These are phyloP conservation scores for Pimpla rufipes DNA, from an alignment of 2,888 invertebrate genomes.

Conservation along the genomic window DNA sequence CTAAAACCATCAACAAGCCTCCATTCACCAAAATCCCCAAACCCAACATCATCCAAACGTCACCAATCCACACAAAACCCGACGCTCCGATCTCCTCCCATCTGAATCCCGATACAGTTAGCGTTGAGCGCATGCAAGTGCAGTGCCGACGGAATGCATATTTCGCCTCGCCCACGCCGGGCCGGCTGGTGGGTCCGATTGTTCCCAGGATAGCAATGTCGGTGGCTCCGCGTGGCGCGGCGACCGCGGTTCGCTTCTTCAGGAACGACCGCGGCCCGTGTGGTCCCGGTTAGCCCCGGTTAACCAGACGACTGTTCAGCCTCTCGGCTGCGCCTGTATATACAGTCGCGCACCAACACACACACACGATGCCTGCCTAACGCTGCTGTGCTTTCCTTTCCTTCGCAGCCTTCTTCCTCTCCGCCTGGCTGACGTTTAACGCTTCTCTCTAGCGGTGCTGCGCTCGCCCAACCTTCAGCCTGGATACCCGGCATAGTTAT, in stretches of 20 bases:
- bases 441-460: slow-evolving; percentile 70
- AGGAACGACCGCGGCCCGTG: slow-evolving; percentile 11
- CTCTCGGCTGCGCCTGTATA: neutral
- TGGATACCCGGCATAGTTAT: slow-evolving; percentile 83
- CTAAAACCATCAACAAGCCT: too few relatives aligned
- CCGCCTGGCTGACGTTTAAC: slow-evolving; percentile 71
- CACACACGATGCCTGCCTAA: neutral
- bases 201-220: slow-evolving; percentile 81
- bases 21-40: too few relatives aligned
- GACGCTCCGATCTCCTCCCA: too few relatives aligned
- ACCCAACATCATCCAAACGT: too few relatives aligned
- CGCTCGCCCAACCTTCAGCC: slow-evolving; percentile 82
- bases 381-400: slow-evolving; percentile 45
- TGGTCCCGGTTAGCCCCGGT: slow-evolving; percentile 13
- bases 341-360: too few relatives aligned
- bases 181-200: slow-evolving; percentile 82
- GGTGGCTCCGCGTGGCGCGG: slow-evolving; percentile 24
- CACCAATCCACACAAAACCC: too few relatives aligned
- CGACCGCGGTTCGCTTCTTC: slow-evolving; percentile 46
- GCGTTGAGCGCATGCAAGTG: too few relatives aligned
- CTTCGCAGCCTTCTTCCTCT: slow-evolving; percentile 40
- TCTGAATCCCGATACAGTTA: too few relatives aligned
- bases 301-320: slow-evolving; percentile 38
- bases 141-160: slow-evolving; percentile 77
- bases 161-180: slow-evolving; percentile 82